Evolutionary conservation across 2,888 invertebrate species (phyloP), one percentile per base, ranked within the genome.

Genomic region (Tenthredo notha): DNA sequence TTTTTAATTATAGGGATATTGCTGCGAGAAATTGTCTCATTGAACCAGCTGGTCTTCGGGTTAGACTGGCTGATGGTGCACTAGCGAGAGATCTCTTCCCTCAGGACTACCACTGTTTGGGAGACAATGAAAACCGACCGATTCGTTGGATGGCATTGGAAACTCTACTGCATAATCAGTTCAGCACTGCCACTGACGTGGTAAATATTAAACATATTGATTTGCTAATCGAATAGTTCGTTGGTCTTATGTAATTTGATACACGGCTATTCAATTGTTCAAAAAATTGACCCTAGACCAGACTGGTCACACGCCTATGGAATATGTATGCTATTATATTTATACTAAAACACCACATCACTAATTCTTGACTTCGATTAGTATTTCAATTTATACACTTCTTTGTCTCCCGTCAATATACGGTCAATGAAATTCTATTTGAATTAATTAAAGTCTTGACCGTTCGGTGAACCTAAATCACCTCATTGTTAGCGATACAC

Each of bases 131-230:
- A 92, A 98, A 98, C 93, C 95, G 98, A 85, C 98, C 99, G 1
- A 96, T 99, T 88, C 98, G 98, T 94, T 99, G 98, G 98, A 95
- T 98, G 95, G 97, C 98, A 0, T 95, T 98, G 65, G 99, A 99
- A 94, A 96, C 97, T 50, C 94, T 98, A 86, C 95, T 97, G 85
- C 96, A 97, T 91, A 96, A 97, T 90, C 96, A 97, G 91, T 98
- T 97, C 92, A 96, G 97, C 86, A 96, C 97, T 78, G 97, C 98
- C 85, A 97, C 98, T 84, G 99, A 99, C 94, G 97, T 98, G 95
- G 98, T 98, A 94, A 58, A 85, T 74, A 43, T 33, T 70, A 40
- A 0, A 72, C 65, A 84, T 85, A 80, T 84, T 85, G 84, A 75
- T 84, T 74, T 33, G 70, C 74, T 70, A 47, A 82, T n/a, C n/a